phyloP scores from a whole-genome alignment of 2,888 invertebrate species.

The Hirudinaria manillensis region DNA sequence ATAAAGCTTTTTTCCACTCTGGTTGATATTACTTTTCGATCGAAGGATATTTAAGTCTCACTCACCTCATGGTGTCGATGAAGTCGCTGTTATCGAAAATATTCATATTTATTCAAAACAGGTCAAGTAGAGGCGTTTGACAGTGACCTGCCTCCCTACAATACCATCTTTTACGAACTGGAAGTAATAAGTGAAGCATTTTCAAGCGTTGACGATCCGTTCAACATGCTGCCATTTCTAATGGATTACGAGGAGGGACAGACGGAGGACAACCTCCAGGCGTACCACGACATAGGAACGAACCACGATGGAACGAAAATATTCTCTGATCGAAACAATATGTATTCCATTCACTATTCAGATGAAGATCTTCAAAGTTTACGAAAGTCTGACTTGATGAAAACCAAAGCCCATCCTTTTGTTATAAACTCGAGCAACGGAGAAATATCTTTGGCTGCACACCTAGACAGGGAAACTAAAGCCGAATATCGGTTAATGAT shows the following conservation, averaged over 20 bases:
- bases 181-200: background rate
- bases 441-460: background rate
- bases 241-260: background rate
- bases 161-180: background rate
- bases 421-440: background rate
- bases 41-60: no score
- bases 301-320: background rate
- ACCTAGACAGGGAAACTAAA: background rate
- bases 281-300: background rate
- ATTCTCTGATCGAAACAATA: background rate
- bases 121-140: constrained; percentile 4
- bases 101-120: background rate
- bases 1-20: no score
- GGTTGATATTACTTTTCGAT: no score
- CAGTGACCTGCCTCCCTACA: constrained; percentile 12
- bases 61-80: no score
- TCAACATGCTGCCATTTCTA: no score
- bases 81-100: no score
- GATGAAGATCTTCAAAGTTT: background rate
- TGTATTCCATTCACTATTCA: background rate
- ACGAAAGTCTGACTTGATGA: background rate
- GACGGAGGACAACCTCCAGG: background rate
- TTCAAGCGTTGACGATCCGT: background rate
- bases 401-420: background rate
- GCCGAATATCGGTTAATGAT: background rate